A percentile compares a stretch with the other conserved stretches of the same genome.
Evolutionary conservation across 37 sponge, comb jelly and placozoan species (phyloP).

Genomic region (Oopsacas minuta): DNA sequence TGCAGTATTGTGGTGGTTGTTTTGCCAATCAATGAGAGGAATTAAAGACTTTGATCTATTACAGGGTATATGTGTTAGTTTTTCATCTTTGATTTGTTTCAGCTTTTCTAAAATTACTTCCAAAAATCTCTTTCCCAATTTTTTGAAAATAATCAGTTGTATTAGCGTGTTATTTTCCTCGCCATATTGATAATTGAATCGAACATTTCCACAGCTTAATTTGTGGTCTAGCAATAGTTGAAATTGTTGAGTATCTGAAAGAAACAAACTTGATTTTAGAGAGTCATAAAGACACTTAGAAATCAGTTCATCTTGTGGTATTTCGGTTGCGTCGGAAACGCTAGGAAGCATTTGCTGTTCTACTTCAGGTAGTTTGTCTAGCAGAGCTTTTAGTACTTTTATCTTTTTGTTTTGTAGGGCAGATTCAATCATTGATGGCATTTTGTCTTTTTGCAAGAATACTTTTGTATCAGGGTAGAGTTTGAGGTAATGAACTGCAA

Average conservation of each 20-base stretch:
- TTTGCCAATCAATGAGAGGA: not conserved
- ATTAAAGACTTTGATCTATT: not conserved
- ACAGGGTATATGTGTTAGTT: too few species aligned
- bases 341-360: too few species aligned
- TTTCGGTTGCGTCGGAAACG: not conserved
- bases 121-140: not conserved
- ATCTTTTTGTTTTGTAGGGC: not conserved
- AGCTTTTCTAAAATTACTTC: not conserved
- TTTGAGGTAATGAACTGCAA: too few species aligned
- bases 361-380: not conserved
- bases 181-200: not conserved
- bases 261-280: not conserved
- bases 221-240: too few species aligned
- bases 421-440: not conserved
- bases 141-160: not conserved
- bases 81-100: not conserved
- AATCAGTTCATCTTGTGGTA: too few species aligned
- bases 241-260: not conserved
- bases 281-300: not conserved
- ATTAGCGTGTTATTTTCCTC: not conserved
- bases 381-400: not conserved
- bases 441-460: not conserved
- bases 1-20: not conserved
- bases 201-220: too few species aligned
- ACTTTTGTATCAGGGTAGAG: too few species aligned